These are phyloP conservation scores for Steinernema khuongi DNA, from an alignment of 1,140 invertebrate species.

Conservation along the genomic window DNA sequence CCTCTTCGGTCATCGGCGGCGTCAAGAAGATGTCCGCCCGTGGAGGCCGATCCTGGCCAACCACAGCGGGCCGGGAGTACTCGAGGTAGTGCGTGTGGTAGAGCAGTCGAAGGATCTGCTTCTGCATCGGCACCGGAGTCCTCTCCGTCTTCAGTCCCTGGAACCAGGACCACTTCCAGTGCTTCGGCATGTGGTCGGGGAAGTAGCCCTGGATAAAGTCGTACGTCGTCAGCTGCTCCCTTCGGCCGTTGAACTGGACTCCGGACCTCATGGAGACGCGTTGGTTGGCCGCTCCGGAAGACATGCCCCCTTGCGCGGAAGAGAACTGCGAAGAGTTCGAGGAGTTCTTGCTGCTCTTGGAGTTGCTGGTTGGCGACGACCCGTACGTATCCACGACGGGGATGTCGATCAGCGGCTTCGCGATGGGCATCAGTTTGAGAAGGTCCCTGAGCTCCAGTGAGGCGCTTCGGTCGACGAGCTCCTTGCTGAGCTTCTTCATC, in stretches of 20 bases:
- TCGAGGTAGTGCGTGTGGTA: slow-evolving; percentile 2
- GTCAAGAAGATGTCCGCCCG: not conserved
- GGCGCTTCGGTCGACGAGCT: not conserved
- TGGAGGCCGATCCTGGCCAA: not conserved
- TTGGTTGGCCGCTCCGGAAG: not conserved
- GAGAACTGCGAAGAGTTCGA: slow-evolving; percentile 1
- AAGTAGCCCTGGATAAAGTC: slow-evolving; percentile 6
- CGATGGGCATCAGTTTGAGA: not conserved
- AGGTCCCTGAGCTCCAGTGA: not conserved
- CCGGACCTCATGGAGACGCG: not conserved
- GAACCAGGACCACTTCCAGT: slow-evolving; percentile 10
- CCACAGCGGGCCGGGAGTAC: not conserved
- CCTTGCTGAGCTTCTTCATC: not conserved
- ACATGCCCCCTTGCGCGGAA: not conserved
- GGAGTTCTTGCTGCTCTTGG: not conserved
- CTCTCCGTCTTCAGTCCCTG: not conserved
- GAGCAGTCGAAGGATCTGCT: not conserved
- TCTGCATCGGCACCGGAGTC: not conserved
- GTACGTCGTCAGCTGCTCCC: not conserved
- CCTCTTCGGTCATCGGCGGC: not conserved
- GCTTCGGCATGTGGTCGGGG: not conserved
- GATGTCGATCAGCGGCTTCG: not conserved
- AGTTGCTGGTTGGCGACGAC: not conserved
- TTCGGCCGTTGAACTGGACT: not conserved
- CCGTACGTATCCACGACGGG: not conserved